Evolutionary conservation across 1,140 invertebrate genomes (phyloP), one percentile per base, ranked within the genome.

Genomic region (Mesaphorura yosii): DNA sequence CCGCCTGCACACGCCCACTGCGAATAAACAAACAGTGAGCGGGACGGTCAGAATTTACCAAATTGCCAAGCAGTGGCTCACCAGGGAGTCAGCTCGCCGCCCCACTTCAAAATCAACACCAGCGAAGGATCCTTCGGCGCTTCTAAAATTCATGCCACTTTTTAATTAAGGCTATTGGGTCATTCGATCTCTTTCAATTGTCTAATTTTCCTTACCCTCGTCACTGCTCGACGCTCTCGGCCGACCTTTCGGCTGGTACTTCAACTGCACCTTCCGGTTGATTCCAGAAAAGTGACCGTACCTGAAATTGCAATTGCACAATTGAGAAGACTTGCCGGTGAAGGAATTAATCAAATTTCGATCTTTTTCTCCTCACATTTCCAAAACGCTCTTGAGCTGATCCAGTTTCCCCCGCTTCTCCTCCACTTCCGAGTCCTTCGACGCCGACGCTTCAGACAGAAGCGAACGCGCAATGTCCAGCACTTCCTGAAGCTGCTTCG

Each of bases 281-380:
- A 99, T 99, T 17, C 96, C 96, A 37, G 93, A 98, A 73, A 99
- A 99, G 73, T 98, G 93, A 0, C 96, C 95, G 73, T 99, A 96
- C 89, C 89, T 93, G 64, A 29, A 60, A 67, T n/a, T 39, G 34
- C 7, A 55, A 49, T 12, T n/a, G n/a, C n/a, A n/a, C n/a, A n/a
- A n/a, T n/a, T n/a, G n/a, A n/a, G n/a, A n/a, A n/a, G n/a, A n/a
- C n/a, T n/a, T n/a, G n/a, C n/a, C n/a, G n/a, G n/a, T n/a, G n/a
- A n/a, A n/a, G n/a, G n/a, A n/a, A n/a, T n/a, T n/a, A n/a, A n/a
- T n/a, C n/a, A n/a, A n/a, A n/a, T n/a, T n/a, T n/a, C 31, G 31
- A 34, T 34, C n/a, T 34, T 34, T 34, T 34, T 34, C 10, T 34
- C 7, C 23, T 74, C 73, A 95, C 96, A 99, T 99, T 81, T 99